Conservation (phyloP, 2,113 vertebrate species). For the Pardalotus punctatus region DNA sequence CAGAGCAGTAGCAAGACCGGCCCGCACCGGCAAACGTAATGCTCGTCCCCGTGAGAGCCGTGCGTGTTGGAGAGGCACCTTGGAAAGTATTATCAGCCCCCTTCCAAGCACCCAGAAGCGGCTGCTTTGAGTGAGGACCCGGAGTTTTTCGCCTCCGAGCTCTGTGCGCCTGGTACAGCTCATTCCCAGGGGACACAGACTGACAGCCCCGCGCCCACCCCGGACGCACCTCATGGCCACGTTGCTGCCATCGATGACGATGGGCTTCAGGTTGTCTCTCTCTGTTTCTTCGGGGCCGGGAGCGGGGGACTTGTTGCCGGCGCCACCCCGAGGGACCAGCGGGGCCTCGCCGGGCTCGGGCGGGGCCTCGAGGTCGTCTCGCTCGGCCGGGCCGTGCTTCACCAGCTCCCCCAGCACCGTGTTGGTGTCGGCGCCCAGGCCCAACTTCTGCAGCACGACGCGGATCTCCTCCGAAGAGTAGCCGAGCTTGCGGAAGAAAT, state of each 20-base stretch:
- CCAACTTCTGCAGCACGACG: slow-evolving; percentile 83
- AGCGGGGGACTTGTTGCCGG: slow-evolving; percentile 42
- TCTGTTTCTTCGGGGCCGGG: slow-evolving; percentile 52
- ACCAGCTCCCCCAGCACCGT: slow-evolving; percentile 90
- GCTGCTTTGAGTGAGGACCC: rapidly evolving
- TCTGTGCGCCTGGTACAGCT: rapidly evolving
- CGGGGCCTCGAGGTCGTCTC: slow-evolving; percentile 1
- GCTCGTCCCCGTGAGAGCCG: not conserved
- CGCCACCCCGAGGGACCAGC: slow-evolving; percentile 67
- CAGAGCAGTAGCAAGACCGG: rapidly evolving
- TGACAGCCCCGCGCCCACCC: not conserved
- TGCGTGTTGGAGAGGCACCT: rapidly evolving
- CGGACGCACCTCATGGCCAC: slow-evolving; percentile 92
- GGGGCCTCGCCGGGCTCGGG: slow-evolving; percentile 38
- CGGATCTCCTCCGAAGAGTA: slow-evolving; percentile 83
- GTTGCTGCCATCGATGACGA: slow-evolving; percentile 97
- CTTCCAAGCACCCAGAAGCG: rapidly evolving
- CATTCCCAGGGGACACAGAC: rapidly evolving
- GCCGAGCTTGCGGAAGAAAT: slow-evolving; percentile 94
- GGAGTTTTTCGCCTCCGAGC: rapidly evolving
- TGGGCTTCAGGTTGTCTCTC: slow-evolving; percentile 78
- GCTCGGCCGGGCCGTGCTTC: slow-evolving; percentile 71
- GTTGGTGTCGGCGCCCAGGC: slow-evolving; percentile 86
- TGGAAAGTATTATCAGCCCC: not conserved
- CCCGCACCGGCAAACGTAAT: rapidly evolving